phyloP scores from a whole-genome alignment of 1,140 invertebrate species.

The Bombyx mandarina region DNA sequence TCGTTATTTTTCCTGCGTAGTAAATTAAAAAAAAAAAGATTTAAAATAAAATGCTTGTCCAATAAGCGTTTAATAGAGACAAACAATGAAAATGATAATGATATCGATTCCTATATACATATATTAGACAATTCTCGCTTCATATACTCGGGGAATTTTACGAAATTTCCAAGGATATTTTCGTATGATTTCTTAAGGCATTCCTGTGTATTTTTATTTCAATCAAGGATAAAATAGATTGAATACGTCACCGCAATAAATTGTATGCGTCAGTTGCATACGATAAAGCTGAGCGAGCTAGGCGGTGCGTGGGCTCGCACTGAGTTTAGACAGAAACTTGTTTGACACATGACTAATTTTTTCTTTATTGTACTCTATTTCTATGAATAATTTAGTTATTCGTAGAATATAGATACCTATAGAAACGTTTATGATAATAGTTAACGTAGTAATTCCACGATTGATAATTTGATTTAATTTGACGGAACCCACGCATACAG shows the following conservation, averaged over 20 bases:
- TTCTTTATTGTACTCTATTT: not conserved
- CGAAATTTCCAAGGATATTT: no score
- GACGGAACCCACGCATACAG: no score
- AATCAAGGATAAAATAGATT: not conserved
- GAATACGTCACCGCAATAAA: slow-evolving; percentile 6
- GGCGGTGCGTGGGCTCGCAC: slow-evolving; percentile 5
- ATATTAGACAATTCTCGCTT: no score
- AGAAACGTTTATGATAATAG: not conserved
- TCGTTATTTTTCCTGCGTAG: not conserved
- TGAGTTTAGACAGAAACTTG: not conserved
- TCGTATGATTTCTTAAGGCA: no score
- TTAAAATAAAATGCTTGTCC: no score
- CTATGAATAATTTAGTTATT: not conserved
- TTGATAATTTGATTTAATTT: no score
- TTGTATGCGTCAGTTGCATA: slow-evolving; percentile 5
- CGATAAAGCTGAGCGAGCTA: not conserved
- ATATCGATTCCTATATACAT: no score
- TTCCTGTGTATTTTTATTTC: not conserved
- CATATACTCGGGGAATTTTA: no score
- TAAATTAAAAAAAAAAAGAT: no score
- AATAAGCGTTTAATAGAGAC: no score
- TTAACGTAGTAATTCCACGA: no score
- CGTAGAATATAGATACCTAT: not conserved
- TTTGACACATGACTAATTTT: not conserved
- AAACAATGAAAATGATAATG: no score